Evolutionary conservation across 1,140 invertebrate species (phyloP), one percentile per base, ranked within the genome.

Genomic region (Onthophagus taurus): DNA sequence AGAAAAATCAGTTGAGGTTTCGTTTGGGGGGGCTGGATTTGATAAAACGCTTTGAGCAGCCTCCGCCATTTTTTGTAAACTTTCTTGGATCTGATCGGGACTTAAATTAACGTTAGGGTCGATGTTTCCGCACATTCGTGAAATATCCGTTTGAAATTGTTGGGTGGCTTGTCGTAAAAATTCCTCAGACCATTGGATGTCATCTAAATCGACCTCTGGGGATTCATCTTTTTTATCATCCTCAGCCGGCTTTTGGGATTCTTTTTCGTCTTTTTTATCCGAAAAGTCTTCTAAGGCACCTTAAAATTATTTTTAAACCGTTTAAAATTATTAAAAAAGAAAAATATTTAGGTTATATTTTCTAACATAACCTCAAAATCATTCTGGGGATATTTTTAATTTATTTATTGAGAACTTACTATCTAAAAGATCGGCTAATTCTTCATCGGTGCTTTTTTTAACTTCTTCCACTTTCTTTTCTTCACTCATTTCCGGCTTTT

Each of bases 71-170:
- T 55, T 49, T 47, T 59, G 54, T 21, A 65, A 54, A 41, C 51
- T 59, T 19, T 54, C 38, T 29, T 61, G 55, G 2, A 58, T 48
- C 20, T 52, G 45, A 19, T 62, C 57, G 2, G 52, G 50, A 3
- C 45, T 53, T 14, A 60, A 30, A 65, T 70, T 65, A 26, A 62
- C 55, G 2, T 67, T 60, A 16, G 65, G 67, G 16, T 64, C 69
- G 17, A 34, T 45, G 12, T 48, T 26, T 11, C 68, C 66, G 0
- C 76, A 54, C 16, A 76, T 65, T n/a, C 68, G 64, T 0, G 72
- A 67, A 64, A 79, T 74, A 47, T 75, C 77, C 49, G 65, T 70
- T 55, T 79, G 74, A 54, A 78, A 79, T 48, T 77, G 72, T 12
- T 65, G 60, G 0, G 75, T 74, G 0, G 75, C 74, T 54, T 77